Percentiles rank a stretch among this genome's conserved stretches.
Evolutionary conservation across 2,888 invertebrate genomes (phyloP).

Genomic region (Mythimna ferrago): DNA sequence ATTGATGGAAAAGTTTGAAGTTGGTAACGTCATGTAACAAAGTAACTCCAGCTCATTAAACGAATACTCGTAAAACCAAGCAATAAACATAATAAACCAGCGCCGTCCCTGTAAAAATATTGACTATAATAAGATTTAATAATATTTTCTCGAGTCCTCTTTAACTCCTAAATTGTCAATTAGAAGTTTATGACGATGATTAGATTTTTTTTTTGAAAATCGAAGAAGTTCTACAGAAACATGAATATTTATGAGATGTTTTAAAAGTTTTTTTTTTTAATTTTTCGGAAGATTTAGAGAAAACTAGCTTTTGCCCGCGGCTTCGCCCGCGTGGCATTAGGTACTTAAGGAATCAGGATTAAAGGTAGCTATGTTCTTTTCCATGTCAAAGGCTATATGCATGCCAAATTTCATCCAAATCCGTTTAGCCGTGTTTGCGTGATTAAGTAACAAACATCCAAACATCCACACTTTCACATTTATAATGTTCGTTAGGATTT

Average conservation of each 20-base stretch:
- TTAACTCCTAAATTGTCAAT: conserved; percentile 76
- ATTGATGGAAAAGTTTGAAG: background rate
- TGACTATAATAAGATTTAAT: conserved; percentile 63
- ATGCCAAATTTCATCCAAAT: too few relatives aligned
- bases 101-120: conserved; percentile 51
- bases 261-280: background rate
- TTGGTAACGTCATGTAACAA: background rate
- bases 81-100: conserved; percentile 25
- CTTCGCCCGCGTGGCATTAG: too few relatives aligned
- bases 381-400: too few relatives aligned
- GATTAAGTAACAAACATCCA: too few relatives aligned
- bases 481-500: too few relatives aligned
- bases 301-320: too few relatives aligned
- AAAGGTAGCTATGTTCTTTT: too few relatives aligned
- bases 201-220: conserved; percentile 51
- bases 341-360: too few relatives aligned
- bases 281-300: too few relatives aligned
- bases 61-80: conserved; percentile 34
- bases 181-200: conserved; percentile 69
- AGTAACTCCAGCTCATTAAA: conserved; percentile 32
- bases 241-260: conserved; percentile 10
- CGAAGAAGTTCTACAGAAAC: conserved; percentile 20
- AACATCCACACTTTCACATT: too few relatives aligned
- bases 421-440: too few relatives aligned
- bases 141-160: conserved; percentile 59